A percentile compares a stretch with the other conserved stretches of the same genome.
These are phyloP conservation scores for Ochropacha duplaris DNA, from an alignment of 2,888 invertebrate genomes.

Conservation along the genomic window DNA sequence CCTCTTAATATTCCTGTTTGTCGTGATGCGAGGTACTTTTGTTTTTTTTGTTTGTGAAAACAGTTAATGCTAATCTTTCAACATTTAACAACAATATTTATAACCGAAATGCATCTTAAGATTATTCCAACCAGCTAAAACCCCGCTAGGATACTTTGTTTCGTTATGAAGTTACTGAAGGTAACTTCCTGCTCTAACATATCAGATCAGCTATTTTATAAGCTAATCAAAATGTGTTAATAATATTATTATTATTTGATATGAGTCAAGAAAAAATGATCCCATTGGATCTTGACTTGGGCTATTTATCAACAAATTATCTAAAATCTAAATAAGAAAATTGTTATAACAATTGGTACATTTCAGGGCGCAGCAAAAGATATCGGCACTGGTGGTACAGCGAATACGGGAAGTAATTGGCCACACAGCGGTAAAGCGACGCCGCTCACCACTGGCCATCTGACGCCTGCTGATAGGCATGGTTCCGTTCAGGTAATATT, in stretches of 20 bases:
- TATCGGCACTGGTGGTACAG: conserved; percentile 81
- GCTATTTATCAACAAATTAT: too few relatives aligned
- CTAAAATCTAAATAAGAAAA: conserved; percentile 8
- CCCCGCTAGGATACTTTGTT: too few relatives aligned
- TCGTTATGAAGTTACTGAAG: too few relatives aligned
- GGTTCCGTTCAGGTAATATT: conserved; percentile 95
- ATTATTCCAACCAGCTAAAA: too few relatives aligned
- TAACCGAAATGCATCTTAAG: too few relatives aligned
- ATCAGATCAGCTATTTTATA: too few relatives aligned
- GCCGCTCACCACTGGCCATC: conserved; percentile 91
- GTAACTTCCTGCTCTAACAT: too few relatives aligned
- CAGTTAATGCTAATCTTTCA: neutral
- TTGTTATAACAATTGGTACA: conserved; percentile 37
- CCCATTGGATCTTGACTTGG: too few relatives aligned
- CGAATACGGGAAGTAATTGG: conserved; percentile 89
- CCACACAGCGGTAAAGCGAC: conserved; percentile 93
- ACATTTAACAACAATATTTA: too few relatives aligned
- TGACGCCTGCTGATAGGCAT: conserved; percentile 97
- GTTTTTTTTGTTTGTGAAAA: neutral
- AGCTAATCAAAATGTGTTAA: neutral
- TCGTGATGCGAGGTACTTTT: neutral
- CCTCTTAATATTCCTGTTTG: neutral
- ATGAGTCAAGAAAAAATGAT: neutral
- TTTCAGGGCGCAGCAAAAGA: conserved; percentile 68
- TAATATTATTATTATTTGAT: neutral